phyloP scores from a whole-genome alignment of 2,113 vertebrate species.

The Rhagologus leucostigma region DNA sequence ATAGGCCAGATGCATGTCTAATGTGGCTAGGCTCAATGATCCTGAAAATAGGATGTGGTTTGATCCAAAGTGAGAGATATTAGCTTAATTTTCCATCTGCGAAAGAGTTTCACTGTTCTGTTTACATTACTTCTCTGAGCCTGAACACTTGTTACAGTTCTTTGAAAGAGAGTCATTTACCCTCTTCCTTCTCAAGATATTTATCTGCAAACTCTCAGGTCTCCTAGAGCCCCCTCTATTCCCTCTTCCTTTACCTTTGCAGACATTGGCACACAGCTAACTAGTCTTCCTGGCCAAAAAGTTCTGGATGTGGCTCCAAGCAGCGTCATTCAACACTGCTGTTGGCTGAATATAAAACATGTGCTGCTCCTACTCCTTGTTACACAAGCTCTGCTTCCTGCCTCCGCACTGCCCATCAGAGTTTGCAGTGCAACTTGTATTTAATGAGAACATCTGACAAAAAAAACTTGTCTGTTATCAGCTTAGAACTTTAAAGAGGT shows the following conservation, averaged over 20 bases:
- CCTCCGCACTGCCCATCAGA: not conserved
- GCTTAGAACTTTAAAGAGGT: not conserved
- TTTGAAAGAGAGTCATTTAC: not conserved
- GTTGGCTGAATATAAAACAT: slow-evolving; percentile 9
- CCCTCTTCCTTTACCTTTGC: slow-evolving; percentile 6
- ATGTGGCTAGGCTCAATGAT: not conserved
- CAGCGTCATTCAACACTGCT: not conserved
- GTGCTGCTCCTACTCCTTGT: slow-evolving; percentile 2
- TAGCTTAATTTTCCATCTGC: slow-evolving; percentile 44
- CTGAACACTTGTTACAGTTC: not conserved
- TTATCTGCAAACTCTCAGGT: not conserved
- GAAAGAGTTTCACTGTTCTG: not conserved
- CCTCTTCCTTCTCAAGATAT: not conserved
- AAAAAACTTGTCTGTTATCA: not conserved
- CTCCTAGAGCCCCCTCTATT: not conserved
- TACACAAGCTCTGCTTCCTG: not conserved
- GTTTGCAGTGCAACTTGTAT: not conserved
- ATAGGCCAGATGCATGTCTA: not conserved
- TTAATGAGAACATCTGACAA: not conserved
- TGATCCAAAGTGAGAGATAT: slow-evolving; percentile 27
- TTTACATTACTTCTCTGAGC: slow-evolving; percentile 4
- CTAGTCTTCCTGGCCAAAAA: not conserved
- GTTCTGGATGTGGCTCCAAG: not conserved
- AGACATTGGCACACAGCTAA: not conserved
- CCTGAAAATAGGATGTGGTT: slow-evolving; percentile 58